Conservation (phyloP, 1,140 invertebrate species). For the Chrysopa pallens region DNA sequence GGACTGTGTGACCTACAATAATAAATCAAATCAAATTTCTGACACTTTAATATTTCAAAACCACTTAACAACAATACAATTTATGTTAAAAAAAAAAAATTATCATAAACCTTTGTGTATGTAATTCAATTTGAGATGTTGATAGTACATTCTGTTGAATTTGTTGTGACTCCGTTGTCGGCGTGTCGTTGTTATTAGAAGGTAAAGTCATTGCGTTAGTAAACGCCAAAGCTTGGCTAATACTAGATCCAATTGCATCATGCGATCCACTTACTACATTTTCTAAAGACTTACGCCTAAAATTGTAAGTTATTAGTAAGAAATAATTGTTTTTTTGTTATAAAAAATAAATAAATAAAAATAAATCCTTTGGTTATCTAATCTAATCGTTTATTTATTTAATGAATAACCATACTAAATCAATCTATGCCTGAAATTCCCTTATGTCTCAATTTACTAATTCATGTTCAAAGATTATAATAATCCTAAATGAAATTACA, state of each 20-base stretch:
- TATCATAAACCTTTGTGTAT: constrained; percentile 13
- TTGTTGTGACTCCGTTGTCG: constrained; percentile 25
- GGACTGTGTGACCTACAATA: constrained; percentile 4
- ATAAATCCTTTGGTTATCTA: too few relatives aligned
- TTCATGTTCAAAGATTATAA: too few relatives aligned
- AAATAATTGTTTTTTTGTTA: too few relatives aligned
- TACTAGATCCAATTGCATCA: constrained; percentile 34
- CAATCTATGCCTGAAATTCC: too few relatives aligned
- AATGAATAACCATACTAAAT: too few relatives aligned
- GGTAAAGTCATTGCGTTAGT: constrained; percentile 29
- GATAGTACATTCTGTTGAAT: constrained; percentile 24
- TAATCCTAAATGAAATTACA: too few relatives aligned
- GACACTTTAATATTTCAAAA: too few relatives aligned
- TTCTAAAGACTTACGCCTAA: constrained; percentile 45
- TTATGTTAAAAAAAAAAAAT: constrained; percentile 18
- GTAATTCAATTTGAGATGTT: constrained; percentile 9
- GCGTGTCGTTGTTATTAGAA: constrained; percentile 11
- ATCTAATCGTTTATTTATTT: too few relatives aligned
- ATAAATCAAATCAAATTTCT: background rate
- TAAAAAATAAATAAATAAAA: too few relatives aligned
- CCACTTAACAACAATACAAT: constrained; percentile 2
- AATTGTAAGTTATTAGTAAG: constrained; percentile 1
- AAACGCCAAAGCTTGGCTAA: constrained; percentile 28
- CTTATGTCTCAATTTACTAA: too few relatives aligned
- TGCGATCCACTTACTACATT: constrained; percentile 42